These are phyloP conservation scores for Micrasema minimum DNA, from an alignment of 1,140 invertebrate species.

Conservation along the genomic window DNA sequence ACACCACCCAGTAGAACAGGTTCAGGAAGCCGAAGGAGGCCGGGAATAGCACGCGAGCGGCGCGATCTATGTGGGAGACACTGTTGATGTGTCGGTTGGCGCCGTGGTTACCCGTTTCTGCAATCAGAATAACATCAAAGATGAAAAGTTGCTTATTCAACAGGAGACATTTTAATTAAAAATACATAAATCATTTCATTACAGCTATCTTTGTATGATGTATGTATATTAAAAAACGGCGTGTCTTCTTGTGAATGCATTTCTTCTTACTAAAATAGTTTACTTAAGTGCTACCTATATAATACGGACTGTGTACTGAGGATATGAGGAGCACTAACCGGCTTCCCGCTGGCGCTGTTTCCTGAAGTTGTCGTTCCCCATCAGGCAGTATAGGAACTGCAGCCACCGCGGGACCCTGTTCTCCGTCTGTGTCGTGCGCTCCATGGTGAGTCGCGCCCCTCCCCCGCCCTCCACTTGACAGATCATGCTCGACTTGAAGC, in stretches of 20 bases:
- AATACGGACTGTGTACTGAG: no score
- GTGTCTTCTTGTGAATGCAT: no score
- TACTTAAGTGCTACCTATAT: no score
- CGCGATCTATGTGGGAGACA: constrained; percentile 87
- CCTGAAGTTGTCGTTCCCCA: constrained; percentile 81
- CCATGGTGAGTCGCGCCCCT: constrained; percentile 71
- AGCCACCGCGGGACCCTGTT: constrained; percentile 76
- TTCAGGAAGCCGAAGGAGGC: constrained; percentile 87
- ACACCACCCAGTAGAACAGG: constrained; percentile 88
- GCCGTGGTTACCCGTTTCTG: constrained; percentile 63
- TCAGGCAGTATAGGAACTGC: constrained; percentile 82
- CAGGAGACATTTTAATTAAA: constrained; percentile 10
- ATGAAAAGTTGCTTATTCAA: background rate
- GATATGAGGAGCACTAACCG: constrained; percentile 54
- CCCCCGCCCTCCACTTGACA: constrained; percentile 46
- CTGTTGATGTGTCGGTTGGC: constrained; percentile 81
- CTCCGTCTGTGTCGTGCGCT: constrained; percentile 85
- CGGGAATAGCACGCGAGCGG: constrained; percentile 87
- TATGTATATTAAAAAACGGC: no score
- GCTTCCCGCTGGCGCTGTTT: constrained; percentile 80
- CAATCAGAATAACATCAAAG: constrained; percentile 11
- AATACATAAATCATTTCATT: no score
- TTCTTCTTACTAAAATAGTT: no score
- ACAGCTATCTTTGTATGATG: no score
- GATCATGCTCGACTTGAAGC: background rate